Conservation (phyloP, 2,113 vertebrate species). For the Neopipo cinnamomea region DNA sequence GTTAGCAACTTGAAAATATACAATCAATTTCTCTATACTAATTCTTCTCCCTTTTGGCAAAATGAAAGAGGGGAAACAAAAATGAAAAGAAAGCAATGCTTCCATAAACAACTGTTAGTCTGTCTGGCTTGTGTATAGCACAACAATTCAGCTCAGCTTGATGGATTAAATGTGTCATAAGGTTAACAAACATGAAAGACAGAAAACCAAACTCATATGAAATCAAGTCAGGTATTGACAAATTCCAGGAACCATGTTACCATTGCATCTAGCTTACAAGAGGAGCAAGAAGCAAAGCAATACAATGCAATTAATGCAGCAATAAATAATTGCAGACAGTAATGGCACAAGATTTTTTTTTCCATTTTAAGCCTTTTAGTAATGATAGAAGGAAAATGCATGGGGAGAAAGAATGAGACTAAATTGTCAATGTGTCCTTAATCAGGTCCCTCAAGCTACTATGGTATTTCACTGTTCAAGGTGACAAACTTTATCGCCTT, state of each 20-base stretch:
- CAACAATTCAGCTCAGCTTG: not conserved
- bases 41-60: not conserved
- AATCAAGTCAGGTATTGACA: not conserved
- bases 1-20: not conserved
- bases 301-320: not conserved
- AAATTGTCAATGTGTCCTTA: not conserved
- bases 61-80: not conserved
- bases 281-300: not conserved
- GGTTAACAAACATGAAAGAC: not conserved
- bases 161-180: not conserved
- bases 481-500: not conserved
- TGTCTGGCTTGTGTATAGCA: not conserved
- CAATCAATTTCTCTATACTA: not conserved
- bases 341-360: not conserved
- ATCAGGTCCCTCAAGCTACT: not conserved
- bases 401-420: not conserved
- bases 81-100: rapidly evolving
- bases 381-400: not conserved
- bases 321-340: not conserved
- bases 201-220: not conserved
- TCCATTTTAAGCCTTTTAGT: not conserved
- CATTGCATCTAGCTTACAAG: not conserved
- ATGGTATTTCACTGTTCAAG: not conserved
- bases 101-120: not conserved
- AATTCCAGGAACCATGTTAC: not conserved